Percentiles rank a stretch among this genome's conserved stretches.
Conservation (phyloP, 2,888 invertebrate species). For the Perdita meconis region DNA sequence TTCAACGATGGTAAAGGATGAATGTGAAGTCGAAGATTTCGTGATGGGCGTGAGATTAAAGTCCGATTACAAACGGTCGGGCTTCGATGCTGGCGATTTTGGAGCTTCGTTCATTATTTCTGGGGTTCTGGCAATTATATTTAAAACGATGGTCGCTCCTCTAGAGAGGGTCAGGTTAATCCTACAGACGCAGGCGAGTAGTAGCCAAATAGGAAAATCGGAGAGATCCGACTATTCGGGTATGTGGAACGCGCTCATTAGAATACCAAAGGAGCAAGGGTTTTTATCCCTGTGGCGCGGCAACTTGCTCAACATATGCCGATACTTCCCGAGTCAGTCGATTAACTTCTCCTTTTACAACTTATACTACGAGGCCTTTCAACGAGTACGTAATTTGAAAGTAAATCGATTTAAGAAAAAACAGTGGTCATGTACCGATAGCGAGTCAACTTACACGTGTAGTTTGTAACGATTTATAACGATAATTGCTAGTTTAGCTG, state of each 20-base stretch:
- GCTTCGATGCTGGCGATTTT: constrained; percentile 18
- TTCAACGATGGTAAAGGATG: not conserved
- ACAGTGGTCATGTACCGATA: too few relatives aligned
- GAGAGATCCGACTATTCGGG: constrained; percentile 41
- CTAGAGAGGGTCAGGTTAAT: constrained; percentile 56
- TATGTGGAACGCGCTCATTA: constrained; percentile 27
- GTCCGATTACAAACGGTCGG: not conserved
- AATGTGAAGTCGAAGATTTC: too few relatives aligned
- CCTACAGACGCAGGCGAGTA: constrained; percentile 57
- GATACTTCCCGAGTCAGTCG: constrained; percentile 57
- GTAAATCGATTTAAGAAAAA: too few relatives aligned
- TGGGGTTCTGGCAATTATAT: constrained; percentile 43
- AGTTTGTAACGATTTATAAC: too few relatives aligned
- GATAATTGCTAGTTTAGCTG: too few relatives aligned
- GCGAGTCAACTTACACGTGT: too few relatives aligned
- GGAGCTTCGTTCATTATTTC: constrained; percentile 49
- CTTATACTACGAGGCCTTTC: constrained; percentile 29
- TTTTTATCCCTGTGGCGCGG: constrained; percentile 58
- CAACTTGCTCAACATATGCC: constrained; percentile 44
- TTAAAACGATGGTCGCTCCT: constrained; percentile 49
- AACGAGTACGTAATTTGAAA: constrained; percentile 23
- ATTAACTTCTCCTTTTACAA: constrained; percentile 55
- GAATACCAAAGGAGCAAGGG: constrained; percentile 54
- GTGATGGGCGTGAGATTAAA: not conserved
- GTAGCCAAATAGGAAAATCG: constrained; percentile 38